These are phyloP conservation scores for Saccopteryx bilineata DNA, from an alignment of 2,113 vertebrate species.

Conservation along the genomic window DNA sequence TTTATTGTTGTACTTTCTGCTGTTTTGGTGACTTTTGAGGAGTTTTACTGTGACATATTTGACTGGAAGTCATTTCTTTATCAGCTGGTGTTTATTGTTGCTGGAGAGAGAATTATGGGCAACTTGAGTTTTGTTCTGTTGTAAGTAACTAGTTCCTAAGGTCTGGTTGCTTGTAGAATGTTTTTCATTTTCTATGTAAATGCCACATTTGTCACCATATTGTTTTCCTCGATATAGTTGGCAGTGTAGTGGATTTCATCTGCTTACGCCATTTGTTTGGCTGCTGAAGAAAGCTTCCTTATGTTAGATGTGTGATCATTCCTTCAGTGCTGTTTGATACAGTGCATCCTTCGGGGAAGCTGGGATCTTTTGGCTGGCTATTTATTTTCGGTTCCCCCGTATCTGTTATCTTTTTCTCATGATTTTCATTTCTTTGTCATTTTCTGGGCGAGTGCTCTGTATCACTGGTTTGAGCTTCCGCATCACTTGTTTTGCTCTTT, in stretches of 20 bases:
- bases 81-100: background rate
- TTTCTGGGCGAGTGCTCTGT: background rate
- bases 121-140: background rate
- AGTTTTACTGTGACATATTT: background rate
- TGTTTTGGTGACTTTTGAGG: background rate
- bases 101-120: background rate
- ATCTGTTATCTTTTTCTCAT: background rate
- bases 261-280: background rate
- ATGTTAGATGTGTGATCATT: background rate
- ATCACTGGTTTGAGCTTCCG: background rate
- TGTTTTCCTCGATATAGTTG: background rate
- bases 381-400: background rate
- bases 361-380: background rate
- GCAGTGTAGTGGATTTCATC: background rate
- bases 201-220: background rate
- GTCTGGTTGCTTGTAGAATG: background rate
- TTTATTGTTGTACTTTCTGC: background rate
- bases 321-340: background rate
- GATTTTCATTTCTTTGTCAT: constrained; percentile 13
- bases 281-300: constrained; percentile 12
- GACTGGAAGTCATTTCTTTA: background rate
- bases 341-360: background rate
- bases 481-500: background rate
- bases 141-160: background rate
- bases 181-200: constrained; percentile 21